Conservation (phyloP, 2,113 vertebrate genomes). For the Penelope pileata region DNA sequence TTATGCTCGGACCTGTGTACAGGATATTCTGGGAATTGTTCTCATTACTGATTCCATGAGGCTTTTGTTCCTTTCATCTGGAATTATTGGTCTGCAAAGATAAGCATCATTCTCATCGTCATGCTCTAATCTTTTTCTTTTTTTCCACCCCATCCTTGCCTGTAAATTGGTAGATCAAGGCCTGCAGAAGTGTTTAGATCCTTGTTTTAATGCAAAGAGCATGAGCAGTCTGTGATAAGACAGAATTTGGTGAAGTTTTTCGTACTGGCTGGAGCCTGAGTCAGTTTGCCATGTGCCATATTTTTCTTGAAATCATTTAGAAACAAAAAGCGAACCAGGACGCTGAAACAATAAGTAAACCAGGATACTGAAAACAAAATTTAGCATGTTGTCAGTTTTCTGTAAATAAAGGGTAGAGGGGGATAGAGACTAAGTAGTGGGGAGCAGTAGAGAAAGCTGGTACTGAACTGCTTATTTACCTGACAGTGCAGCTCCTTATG, state of each 20-base stretch:
- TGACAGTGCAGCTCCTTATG: not conserved
- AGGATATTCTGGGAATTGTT: not conserved
- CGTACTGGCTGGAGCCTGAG: not conserved
- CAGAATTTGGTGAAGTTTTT: not conserved
- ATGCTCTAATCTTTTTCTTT: not conserved
- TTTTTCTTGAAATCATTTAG: not conserved
- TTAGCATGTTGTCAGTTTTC: not conserved
- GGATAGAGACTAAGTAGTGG: not conserved
- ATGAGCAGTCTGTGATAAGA: not conserved
- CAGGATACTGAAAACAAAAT: not conserved
- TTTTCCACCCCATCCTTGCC: not conserved
- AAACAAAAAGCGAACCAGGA: not conserved
- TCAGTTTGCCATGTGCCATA: rapidly evolving
- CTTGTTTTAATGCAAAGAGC: not conserved
- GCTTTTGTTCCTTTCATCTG: not conserved
- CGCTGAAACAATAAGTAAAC: not conserved
- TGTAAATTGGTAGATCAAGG: not conserved
- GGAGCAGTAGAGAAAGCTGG: not conserved
- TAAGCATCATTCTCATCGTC: not conserved
- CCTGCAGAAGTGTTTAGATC: not conserved
- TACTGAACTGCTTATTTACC: not conserved
- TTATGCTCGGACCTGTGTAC: not conserved
- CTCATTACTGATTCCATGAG: not conserved
- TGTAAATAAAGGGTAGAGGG: not conserved
- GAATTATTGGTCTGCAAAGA: not conserved